Evolutionary conservation across 2,888 invertebrate species (phyloP), one percentile per base, ranked within the genome.

Genomic region (Oscheius sp.): DNA sequence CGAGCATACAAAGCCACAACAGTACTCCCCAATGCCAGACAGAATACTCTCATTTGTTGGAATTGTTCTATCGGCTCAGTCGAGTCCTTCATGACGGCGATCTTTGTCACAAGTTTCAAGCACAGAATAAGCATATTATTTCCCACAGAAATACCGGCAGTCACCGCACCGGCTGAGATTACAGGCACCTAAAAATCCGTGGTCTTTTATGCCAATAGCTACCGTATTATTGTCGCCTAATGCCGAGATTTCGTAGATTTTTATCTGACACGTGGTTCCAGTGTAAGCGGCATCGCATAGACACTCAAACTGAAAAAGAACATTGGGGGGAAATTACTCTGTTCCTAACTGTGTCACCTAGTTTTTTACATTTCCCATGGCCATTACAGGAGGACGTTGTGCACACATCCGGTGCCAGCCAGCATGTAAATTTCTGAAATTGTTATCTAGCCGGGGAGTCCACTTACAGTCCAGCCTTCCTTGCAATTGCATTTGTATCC

Each of bases 381-480:
- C 25, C 25, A 21, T 16, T 13, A 18, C 56, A 56, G 56, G 13
- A 7, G 25, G 5, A 7, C 25, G 2, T 23, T 18, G 6, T n/a
- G 29, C 64, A 64, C 2, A 64, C 12, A 13, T 64, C 23, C 12
- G 45, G 64, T 1, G 64, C 13, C 46, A 21, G 27, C 41, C 45
- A 64, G 23, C 64, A 64, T 2, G 64, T 64, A n/a, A 45, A 45
- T 23, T 46, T 45, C 64, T 64, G 45, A 56, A 56, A 16, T 3
- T 56, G 29, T 16, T 18, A 16, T 3, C 29, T 16, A 56, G 3
- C n/a, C n/a, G n/a, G 9, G 35, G 3, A 35, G 9, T 35, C 35
- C 35, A 56, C 56, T 27, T 16, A 64, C 64, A 9, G 64, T 43
- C 64, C 64, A 64, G 46, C 64, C 64, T 18, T n/a, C 45, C 43